A percentile compares a stretch with the other conserved stretches of the same genome.
Conservation (phyloP, 2,113 vertebrate species). For the Pelecanoides urinatrix region DNA sequence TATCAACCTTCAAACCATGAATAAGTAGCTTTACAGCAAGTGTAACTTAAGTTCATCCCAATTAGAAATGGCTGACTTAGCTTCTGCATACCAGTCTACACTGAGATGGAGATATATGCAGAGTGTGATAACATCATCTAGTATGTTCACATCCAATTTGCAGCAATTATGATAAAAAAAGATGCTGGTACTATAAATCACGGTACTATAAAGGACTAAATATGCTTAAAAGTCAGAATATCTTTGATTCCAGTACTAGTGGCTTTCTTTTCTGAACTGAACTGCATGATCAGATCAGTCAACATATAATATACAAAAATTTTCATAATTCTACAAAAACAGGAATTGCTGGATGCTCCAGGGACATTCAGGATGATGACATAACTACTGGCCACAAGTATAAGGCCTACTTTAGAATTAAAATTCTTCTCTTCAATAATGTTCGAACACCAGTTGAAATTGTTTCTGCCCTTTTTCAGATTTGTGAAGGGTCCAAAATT, state of each 20-base stretch:
- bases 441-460: not conserved
- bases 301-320: not conserved
- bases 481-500: not conserved
- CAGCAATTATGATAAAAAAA: not conserved
- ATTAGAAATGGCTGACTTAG: not conserved
- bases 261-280: not conserved
- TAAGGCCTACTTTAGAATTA: not conserved
- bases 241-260: not conserved
- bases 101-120: not conserved
- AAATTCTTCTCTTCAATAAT: not conserved
- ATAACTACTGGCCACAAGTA: not conserved
- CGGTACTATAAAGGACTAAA: not conserved
- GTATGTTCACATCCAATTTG: not conserved
- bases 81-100: not conserved
- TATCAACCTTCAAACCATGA: not conserved
- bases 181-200: not conserved
- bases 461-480: not conserved
- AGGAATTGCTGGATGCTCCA: constrained; percentile 3
- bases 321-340: not conserved
- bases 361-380: not conserved
- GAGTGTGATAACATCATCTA: not conserved
- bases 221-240: not conserved
- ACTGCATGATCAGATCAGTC: not conserved
- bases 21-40: not conserved
- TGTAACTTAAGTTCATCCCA: not conserved